Conservation (phyloP, 1,140 invertebrate species). For the Zaprionus vittiger region DNA sequence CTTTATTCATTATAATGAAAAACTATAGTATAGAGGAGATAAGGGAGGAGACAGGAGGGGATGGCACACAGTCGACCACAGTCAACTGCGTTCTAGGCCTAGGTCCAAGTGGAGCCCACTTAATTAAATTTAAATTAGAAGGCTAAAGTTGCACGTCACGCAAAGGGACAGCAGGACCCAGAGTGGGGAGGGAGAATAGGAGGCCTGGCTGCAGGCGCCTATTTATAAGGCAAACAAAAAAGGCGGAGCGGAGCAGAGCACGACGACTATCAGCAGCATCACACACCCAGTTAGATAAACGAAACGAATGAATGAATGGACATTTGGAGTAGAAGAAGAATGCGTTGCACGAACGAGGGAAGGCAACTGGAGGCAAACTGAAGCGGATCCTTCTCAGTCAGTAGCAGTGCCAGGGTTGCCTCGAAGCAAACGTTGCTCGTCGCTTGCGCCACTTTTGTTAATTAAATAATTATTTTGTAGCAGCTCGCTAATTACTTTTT, state of each 20-base stretch:
- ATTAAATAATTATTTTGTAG: constrained; percentile 83
- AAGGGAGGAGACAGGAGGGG: neutral
- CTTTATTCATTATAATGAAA: constrained; percentile 80
- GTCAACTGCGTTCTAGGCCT: constrained; percentile 6
- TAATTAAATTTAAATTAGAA: constrained; percentile 83
- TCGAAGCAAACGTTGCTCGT: neutral
- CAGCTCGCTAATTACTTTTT: constrained; percentile 78
- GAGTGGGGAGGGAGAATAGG: neutral
- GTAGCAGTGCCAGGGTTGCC: neutral
- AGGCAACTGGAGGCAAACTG: neutral
- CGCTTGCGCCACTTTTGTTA: constrained; percentile 68
- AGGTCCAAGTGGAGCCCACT: constrained; percentile 63
- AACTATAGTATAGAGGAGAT: constrained; percentile 54
- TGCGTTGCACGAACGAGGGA: constrained; percentile 9
- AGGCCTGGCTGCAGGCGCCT: constrained; percentile 33
- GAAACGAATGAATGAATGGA: constrained; percentile 74
- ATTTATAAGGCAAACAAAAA: constrained; percentile 45
- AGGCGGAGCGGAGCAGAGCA: neutral
- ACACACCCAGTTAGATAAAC: constrained; percentile 66
- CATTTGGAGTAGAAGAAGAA: constrained; percentile 52
- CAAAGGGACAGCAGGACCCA: constrained; percentile 3
- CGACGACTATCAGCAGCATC: constrained; percentile 1
- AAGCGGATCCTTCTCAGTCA: neutral
- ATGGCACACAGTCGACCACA: neutral
- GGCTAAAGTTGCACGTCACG: constrained; percentile 80